A percentile compares a stretch with the other conserved stretches of the same genome.
These are phyloP conservation scores for Notarius lentiginosus DNA, from an alignment of 2,113 vertebrate species.

Conservation along the genomic window DNA sequence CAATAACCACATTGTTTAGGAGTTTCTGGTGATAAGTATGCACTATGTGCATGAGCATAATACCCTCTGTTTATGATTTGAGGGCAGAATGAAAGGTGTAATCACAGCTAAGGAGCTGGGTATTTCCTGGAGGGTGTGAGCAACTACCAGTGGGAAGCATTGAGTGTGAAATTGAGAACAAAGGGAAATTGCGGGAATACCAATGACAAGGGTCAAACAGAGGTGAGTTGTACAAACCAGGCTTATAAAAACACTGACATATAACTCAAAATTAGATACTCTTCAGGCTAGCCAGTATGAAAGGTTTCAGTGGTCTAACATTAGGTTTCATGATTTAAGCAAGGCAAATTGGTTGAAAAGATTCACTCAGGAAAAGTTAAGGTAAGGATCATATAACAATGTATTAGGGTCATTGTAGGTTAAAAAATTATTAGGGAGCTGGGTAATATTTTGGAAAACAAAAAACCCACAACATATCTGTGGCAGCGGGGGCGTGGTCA, in stretches of 20 bases:
- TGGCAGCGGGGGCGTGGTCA: too few species aligned
- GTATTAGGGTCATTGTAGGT: too few species aligned
- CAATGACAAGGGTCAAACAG: constrained; percentile 16
- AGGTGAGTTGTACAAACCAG: not conserved
- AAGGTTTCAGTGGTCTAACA: not conserved
- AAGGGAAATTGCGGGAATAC: not conserved
- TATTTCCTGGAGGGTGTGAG: not conserved
- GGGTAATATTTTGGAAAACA: too few species aligned
- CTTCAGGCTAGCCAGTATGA: not conserved
- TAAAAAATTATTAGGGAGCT: too few species aligned
- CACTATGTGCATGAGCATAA: not conserved
- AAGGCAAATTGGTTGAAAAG: not conserved
- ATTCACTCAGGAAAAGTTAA: not conserved
- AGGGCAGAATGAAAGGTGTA: not conserved
- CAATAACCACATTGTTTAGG: not conserved
- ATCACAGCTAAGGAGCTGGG: constrained; percentile 4
- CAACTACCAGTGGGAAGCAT: constrained; percentile 6
- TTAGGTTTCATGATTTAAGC: not conserved
- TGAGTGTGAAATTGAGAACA: not conserved
- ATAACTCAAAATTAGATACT: not conserved
- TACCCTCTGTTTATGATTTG: not conserved
- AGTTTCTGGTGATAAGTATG: not conserved
- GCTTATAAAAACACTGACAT: not conserved
- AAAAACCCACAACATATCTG: too few species aligned
- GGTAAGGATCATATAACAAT: not conserved